phyloP scores from a whole-genome alignment of 2,888 invertebrate species.

The Galerucella calmariensis region DNA sequence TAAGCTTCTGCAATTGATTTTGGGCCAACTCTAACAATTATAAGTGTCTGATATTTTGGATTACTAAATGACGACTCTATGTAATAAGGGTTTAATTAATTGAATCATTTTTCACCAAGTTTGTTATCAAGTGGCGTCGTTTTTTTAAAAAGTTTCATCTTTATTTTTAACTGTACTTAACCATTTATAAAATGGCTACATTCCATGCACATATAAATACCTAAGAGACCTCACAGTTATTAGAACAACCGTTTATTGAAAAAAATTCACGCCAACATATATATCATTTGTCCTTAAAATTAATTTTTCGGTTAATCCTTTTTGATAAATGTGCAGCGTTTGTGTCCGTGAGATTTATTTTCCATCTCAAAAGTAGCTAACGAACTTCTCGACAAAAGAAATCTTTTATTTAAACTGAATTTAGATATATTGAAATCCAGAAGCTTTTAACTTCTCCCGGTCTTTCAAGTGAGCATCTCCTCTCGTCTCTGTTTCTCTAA shows the following conservation, averaged over 20 bases:
- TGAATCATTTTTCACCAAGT: no score
- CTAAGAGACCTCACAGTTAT: no score
- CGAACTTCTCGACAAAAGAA: slow-evolving; percentile 29
- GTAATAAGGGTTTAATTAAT: no score
- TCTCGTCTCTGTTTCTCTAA: slow-evolving; percentile 14
- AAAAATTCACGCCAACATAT: not conserved
- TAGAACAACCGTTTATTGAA: not conserved
- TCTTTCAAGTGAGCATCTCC: slow-evolving; percentile 31
- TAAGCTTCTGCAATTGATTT: no score
- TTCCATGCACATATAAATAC: no score
- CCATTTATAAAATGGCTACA: no score
- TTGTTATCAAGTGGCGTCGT: no score
- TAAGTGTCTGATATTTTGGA: no score
- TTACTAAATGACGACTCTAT: no score
- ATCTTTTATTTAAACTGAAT: slow-evolving; percentile 36
- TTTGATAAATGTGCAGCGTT: slow-evolving; percentile 14
- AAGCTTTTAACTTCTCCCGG: slow-evolving; percentile 27
- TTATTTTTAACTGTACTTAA: no score
- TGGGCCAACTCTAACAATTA: no score
- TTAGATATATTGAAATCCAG: slow-evolving; percentile 36
- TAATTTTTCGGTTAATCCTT: slow-evolving; percentile 18
- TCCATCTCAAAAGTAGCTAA: slow-evolving; percentile 23
- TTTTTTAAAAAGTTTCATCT: no score
- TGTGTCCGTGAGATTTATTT: slow-evolving; percentile 19
- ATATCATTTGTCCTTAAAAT: not conserved